Evolutionary conservation across 1,140 invertebrate species (phyloP), one percentile per base, ranked within the genome.

Genomic region (Spodoptera litura): DNA sequence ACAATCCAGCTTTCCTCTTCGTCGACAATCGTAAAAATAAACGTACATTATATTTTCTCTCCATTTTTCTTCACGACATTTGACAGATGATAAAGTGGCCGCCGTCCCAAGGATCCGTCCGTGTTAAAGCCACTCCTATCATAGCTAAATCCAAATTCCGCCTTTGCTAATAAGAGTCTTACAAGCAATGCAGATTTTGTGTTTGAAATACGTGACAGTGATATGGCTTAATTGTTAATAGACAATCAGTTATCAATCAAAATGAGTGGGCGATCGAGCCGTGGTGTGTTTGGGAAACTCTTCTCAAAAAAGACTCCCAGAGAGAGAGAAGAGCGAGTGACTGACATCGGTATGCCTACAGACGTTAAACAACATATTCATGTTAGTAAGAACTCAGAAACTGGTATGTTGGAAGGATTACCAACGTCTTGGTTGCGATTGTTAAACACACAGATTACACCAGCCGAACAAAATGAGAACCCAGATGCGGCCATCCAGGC

Each of bases 391-490:
- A 97, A 98, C 89, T 95, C 96, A 4, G 94, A 96, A 82, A 97
- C 97, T 0, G 97, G 97, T 2, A 96, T 97, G 87, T 90, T 98
- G 78, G 97, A 97, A 86, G 98, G 97, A 5, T 93, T 98, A 20
- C 98, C 98, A 0, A 95, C 96, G 25, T 95, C 97, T 49, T 98
- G 98, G 98, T 93, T 97, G 38, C 94, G 96, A 55, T 95, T 99
- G 58, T 95, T 99, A 74, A 97, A 98, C 86, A 96, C 97, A 55
- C 98, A 99, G 91, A 98, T 99, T 81, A 98, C 97, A 51, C 96
- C 96, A 81, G 96, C 96, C 59, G 99, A 99, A 91, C 98, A 99
- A 92, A 96, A 97, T 90, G 96, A 99, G 86, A 98, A 99, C 95
- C 98, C 98, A 2, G 96, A 97, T 83, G 98, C 98, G 25, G 95